Evolutionary conservation across 2,888 invertebrate species (phyloP).

Genomic region (Apodemia mormo): DNA sequence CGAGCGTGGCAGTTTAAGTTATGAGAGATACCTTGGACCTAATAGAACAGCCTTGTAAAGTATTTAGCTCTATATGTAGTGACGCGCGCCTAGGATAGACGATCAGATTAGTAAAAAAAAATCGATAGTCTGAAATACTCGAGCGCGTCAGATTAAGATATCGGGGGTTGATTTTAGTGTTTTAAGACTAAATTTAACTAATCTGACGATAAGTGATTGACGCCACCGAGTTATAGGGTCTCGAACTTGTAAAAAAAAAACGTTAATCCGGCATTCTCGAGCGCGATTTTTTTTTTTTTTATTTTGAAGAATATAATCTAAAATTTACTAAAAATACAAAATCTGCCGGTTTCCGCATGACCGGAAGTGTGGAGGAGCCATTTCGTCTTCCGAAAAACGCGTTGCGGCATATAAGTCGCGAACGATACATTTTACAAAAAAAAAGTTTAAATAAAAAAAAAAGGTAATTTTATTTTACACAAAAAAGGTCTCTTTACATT

Average conservation of each 20-base stretch:
- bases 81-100: slow-evolving; percentile 21
- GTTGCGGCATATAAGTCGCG: too few relatives aligned
- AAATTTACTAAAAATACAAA: too few relatives aligned
- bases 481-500: too few relatives aligned
- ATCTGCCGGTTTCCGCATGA: too few relatives aligned
- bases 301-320: too few relatives aligned
- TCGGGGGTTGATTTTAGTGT: slow-evolving; percentile 6
- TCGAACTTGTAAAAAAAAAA: slow-evolving; percentile 20
- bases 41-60: slow-evolving; percentile 22
- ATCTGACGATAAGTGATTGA: slow-evolving; percentile 19
- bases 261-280: slow-evolving; percentile 20
- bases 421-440: too few relatives aligned
- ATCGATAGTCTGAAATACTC: slow-evolving; percentile 12
- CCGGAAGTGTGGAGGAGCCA: too few relatives aligned
- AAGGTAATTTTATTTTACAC: too few relatives aligned
- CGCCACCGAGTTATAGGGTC: slow-evolving; percentile 16
- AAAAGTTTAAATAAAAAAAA: too few relatives aligned
- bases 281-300: too few relatives aligned
- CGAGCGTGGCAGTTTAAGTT: slow-evolving; percentile 21
- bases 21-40: slow-evolving; percentile 19
- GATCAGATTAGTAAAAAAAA: slow-evolving; percentile 2
- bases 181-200: slow-evolving; percentile 20
- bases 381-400: too few relatives aligned
- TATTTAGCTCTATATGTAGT: slow-evolving; percentile 23
- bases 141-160: neutral